Conservation (phyloP, 1,140 invertebrate genomes). For the Lutraria rhynchaena region DNA sequence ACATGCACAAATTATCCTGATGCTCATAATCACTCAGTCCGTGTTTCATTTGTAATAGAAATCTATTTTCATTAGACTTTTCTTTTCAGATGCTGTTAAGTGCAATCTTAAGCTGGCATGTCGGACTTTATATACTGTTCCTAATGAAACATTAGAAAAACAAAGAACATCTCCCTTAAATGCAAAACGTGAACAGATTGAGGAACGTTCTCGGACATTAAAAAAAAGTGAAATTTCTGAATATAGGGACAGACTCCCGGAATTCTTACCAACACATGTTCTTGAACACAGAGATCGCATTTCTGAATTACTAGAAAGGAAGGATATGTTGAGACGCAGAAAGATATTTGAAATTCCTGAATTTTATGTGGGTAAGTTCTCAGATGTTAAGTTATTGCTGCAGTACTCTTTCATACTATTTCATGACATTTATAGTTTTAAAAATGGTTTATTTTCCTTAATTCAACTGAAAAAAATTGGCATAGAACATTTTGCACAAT, state of each 20-base stretch:
- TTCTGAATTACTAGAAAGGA: slow-evolving; percentile 93
- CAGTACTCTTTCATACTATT: neutral
- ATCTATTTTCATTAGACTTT: too few relatives aligned
- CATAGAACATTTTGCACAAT: too few relatives aligned
- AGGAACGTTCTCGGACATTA: neutral
- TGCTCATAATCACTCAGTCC: too few relatives aligned
- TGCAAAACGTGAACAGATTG: neutral
- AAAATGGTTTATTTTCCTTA: too few relatives aligned
- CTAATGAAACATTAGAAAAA: slow-evolving; percentile 21
- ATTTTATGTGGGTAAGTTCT: slow-evolving; percentile 97
- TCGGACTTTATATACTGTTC: neutral
- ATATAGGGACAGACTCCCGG: slow-evolving; percentile 37
- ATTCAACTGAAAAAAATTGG: too few relatives aligned
- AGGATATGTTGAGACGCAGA: slow-evolving; percentile 95
- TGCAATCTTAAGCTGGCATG: too few relatives aligned
- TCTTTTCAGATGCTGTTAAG: too few relatives aligned
- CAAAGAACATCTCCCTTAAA: slow-evolving; percentile 38
- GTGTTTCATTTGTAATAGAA: too few relatives aligned
- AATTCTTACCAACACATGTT: slow-evolving; percentile 44
- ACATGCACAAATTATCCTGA: too few relatives aligned
- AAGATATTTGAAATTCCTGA: slow-evolving; percentile 94
- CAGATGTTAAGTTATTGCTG: too few relatives aligned
- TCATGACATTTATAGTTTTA: neutral
- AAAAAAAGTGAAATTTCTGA: neutral
- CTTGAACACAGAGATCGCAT: slow-evolving; percentile 87